Conservation (phyloP, 2,113 vertebrate genomes). For the Malurus melanocephalus region DNA sequence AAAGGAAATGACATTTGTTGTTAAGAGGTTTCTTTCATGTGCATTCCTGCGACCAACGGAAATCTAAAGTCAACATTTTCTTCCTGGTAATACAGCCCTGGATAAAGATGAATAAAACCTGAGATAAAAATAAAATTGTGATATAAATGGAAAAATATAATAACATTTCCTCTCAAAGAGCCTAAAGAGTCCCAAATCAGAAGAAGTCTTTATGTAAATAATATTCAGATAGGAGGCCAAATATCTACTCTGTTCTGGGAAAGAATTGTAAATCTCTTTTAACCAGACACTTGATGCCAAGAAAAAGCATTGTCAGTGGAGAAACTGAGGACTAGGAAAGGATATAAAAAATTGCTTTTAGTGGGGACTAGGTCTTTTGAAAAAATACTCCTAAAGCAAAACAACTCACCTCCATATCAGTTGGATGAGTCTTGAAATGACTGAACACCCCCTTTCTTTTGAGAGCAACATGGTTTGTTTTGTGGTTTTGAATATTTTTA, state of each 20-base stretch:
- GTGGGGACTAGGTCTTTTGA: neutral
- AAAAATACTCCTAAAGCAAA: neutral
- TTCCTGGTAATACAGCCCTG: neutral
- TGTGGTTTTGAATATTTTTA: neutral
- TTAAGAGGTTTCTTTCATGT: neutral
- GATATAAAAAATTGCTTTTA: neutral
- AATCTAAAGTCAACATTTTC: neutral
- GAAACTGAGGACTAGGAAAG: neutral
- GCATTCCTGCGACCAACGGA: neutral
- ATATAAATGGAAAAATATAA: neutral
- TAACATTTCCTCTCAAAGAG: neutral
- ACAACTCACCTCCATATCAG: neutral
- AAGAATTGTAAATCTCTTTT: neutral
- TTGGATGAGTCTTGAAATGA: conserved; percentile 6
- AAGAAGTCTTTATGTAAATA: neutral
- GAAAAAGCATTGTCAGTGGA: neutral
- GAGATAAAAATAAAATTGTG: neutral
- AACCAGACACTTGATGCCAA: neutral
- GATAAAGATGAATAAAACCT: neutral
- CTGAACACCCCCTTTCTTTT: neutral
- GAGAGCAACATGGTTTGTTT: neutral
- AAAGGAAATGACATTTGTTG: neutral
- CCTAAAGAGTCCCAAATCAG: neutral
- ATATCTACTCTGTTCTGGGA: neutral
- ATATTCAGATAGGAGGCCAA: neutral